Evolutionary conservation across 2,888 invertebrate species (phyloP).

Genomic region (Rhodophaea formosa): DNA sequence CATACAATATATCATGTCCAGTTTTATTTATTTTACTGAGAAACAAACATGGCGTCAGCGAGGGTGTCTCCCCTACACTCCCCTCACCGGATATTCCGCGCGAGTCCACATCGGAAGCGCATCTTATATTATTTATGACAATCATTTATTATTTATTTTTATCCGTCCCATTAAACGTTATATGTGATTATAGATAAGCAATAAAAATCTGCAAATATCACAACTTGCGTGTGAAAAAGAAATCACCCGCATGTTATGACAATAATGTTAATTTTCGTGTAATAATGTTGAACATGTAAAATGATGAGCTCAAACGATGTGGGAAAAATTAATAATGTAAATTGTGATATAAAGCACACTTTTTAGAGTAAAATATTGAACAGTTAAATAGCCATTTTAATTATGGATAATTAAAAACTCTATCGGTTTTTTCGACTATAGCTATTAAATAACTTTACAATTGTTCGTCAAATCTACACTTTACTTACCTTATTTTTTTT

Average conservation of each 20-base stretch:
- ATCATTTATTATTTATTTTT: constrained; percentile 61
- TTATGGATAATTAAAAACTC: no score
- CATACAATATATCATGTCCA: constrained; percentile 36
- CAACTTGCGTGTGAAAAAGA: constrained; percentile 8
- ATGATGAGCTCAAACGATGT: not conserved
- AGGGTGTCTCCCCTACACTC: constrained; percentile 70
- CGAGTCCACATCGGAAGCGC: constrained; percentile 62
- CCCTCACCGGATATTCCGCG: constrained; percentile 61
- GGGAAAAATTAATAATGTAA: not conserved
- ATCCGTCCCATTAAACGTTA: constrained; percentile 42
- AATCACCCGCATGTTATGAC: constrained; percentile 19
- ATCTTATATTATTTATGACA: constrained; percentile 55
- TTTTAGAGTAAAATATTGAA: not conserved
- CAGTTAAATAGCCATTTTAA: no score
- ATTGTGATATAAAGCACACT: not conserved
- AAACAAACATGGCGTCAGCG: constrained; percentile 63
- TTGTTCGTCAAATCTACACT: not conserved
- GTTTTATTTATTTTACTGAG: constrained; percentile 40
- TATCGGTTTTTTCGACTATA: no score
- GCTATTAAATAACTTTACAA: not conserved
- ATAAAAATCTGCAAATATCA: constrained; percentile 29
- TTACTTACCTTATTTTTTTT: not conserved
- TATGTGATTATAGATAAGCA: constrained; percentile 49
- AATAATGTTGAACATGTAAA: constrained; percentile 7
- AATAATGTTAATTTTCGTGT: not conserved